Evolutionary conservation across 2,797 vertebrate genomes (phyloP).

Genomic region (Poeciliopsis presidionis): DNA sequence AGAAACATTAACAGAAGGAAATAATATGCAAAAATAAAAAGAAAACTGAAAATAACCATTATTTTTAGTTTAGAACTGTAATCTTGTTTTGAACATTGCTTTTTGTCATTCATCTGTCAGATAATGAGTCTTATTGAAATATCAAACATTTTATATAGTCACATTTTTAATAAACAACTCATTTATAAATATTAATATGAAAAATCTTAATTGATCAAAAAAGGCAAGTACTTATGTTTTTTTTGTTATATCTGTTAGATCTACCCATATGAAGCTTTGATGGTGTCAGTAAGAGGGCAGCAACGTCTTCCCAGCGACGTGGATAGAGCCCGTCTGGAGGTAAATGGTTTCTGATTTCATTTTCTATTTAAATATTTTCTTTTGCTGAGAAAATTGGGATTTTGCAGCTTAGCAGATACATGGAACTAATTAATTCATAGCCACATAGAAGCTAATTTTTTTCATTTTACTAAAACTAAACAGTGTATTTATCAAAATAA

Average conservation of each 20-base stretch:
- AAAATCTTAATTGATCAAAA: background rate
- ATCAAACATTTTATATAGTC: background rate
- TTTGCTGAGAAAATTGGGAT: background rate
- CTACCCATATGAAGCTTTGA: constrained; percentile 90
- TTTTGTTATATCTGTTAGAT: constrained; percentile 77
- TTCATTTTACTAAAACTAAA: background rate
- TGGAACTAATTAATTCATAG: background rate
- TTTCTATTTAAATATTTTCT: background rate
- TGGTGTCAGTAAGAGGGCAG: constrained; percentile 92
- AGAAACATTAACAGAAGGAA: background rate
- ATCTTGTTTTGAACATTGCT: background rate
- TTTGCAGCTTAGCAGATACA: background rate
- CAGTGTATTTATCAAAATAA: background rate
- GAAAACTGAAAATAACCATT: background rate
- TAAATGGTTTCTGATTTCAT: constrained; percentile 50
- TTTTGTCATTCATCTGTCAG: background rate
- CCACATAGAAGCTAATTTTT: background rate
- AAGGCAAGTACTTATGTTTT: background rate
- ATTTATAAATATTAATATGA: background rate
- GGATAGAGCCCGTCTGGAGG: constrained; percentile 94
- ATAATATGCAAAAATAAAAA: background rate
- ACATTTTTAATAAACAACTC: background rate
- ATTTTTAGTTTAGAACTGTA: background rate
- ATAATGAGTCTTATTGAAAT: background rate
- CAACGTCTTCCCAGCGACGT: constrained; percentile 90